Conservation (phyloP, 2,888 invertebrate genomes). For the Drosophila nr. perissopoda region DNA sequence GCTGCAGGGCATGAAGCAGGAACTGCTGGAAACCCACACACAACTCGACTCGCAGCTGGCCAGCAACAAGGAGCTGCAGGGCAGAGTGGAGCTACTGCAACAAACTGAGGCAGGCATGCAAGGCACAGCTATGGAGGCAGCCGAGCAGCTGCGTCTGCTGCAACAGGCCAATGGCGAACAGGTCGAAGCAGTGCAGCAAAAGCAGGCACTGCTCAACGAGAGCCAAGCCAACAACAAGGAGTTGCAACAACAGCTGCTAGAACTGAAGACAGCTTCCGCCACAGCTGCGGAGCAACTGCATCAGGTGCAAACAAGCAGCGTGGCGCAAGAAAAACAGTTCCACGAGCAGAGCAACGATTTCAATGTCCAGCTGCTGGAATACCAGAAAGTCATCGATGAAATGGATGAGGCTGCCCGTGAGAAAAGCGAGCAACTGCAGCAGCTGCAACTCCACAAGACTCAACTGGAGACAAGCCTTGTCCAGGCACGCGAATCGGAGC, state of each 20-base stretch:
- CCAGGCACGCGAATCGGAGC: constrained; percentile 49
- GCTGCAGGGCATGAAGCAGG: constrained; percentile 69
- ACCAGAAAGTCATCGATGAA: constrained; percentile 78
- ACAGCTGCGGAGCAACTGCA: constrained; percentile 53
- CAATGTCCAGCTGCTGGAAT: constrained; percentile 68
- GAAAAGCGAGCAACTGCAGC: constrained; percentile 54
- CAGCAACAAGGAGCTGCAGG: constrained; percentile 40
- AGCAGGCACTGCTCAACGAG: constrained; percentile 20
- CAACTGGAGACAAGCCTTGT: constrained; percentile 60
- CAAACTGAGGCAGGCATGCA: constrained; percentile 45
- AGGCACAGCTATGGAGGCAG: constrained; percentile 41
- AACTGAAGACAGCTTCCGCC: constrained; percentile 26
- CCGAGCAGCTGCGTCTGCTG: constrained; percentile 62
- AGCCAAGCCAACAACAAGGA: constrained; percentile 42
- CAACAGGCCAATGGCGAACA: constrained; percentile 63
- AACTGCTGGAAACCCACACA: constrained; percentile 62
- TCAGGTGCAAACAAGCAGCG: constrained; percentile 54
- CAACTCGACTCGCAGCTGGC: constrained; percentile 51
- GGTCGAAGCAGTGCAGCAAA: constrained; percentile 31
- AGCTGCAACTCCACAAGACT: constrained; percentile 55
- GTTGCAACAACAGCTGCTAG: constrained; percentile 44
- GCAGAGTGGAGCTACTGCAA: constrained; percentile 28
- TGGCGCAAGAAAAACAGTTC: constrained; percentile 46
- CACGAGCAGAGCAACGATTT: constrained; percentile 57
- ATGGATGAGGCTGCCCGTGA: constrained; percentile 71